Evolutionary conservation across 2,797 vertebrate species (phyloP).

Genomic region (Phoeniculus purpureus): DNA sequence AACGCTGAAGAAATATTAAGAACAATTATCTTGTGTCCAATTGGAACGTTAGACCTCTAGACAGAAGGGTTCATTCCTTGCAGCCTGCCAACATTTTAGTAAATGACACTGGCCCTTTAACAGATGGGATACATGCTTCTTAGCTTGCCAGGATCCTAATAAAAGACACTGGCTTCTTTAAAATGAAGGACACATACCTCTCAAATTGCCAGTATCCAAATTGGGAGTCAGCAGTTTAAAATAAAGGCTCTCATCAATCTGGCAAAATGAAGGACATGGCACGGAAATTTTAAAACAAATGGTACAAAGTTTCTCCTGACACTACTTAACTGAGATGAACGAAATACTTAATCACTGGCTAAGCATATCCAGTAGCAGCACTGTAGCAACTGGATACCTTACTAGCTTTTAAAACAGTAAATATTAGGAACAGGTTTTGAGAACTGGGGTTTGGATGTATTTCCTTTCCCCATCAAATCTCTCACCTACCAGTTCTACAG

Average conservation of each 20-base stretch:
- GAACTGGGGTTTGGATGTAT: neutral
- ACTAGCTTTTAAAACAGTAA: neutral
- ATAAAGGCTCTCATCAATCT: slow-evolving; percentile 69
- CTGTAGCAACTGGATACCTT: neutral
- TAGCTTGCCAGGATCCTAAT: slow-evolving; percentile 79
- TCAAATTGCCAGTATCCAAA: slow-evolving; percentile 76
- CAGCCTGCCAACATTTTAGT: slow-evolving; percentile 72
- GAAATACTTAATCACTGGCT: slow-evolving; percentile 22
- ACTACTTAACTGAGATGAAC: slow-evolving; percentile 33
- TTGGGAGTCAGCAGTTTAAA: slow-evolving; percentile 74
- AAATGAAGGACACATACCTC: slow-evolving; percentile 78
- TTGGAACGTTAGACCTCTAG: slow-evolving; percentile 69
- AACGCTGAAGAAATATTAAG: slow-evolving; percentile 64
- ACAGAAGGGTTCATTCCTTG: slow-evolving; percentile 63
- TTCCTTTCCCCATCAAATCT: neutral
- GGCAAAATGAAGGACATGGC: slow-evolving; percentile 68
- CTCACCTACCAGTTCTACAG: neutral
- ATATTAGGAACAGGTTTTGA: neutral
- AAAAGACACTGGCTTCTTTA: slow-evolving; percentile 78
- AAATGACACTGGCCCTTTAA: slow-evolving; percentile 76
- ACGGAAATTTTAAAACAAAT: slow-evolving; percentile 59
- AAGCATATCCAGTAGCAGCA: slow-evolving; percentile 18
- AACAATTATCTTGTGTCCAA: slow-evolving; percentile 73
- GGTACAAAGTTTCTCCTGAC: slow-evolving; percentile 54
- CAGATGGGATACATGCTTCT: slow-evolving; percentile 77